Evolutionary conservation across 2,113 vertebrate genomes (phyloP), one percentile per base, ranked within the genome.

Genomic region (Paradoxurus hermaphroditus): DNA sequence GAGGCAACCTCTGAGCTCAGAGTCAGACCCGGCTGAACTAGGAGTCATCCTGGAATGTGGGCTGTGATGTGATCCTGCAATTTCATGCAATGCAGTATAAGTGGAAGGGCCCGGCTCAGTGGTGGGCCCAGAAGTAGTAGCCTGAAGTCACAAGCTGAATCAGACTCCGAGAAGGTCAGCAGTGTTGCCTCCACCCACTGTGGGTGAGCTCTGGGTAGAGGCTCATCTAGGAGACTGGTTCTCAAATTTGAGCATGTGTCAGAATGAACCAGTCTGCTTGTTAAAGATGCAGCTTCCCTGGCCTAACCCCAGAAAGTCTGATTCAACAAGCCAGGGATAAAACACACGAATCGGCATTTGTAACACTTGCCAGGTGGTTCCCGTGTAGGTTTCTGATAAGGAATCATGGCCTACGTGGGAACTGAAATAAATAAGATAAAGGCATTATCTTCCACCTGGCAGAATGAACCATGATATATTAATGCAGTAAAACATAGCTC

Each of bases 311-410:
- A 92, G 49, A 46, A 75, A 62, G 25, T 85, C 39, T 14, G 51
- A 82, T 70, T 65, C 73, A 84, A 16, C 31, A 44, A 39, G 6
- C 15, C 2, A 44, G 56, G 15, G 39, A 36, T 41, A 31, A 4
- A 46, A 67, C 36, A 29, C 85, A 93, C 10, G 89, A 83, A 89
- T 89, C 9, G 81, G 31, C 36, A 70, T 67, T 90, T 90, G 36
- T 14, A 56, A 97, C 86, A 36, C 15, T 63, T 84, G 3, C n/a
- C 46, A 25, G 9, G 16, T 5, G 36, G 92, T 44, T 70, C 39
- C 7, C 15, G 18, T 46, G 19, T 59, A 88, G 62, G 25, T 12
- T 95, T 77, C 85, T 96, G 39, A 41, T 68, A 29, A 96, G 11
- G 84, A 94, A 86, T 2, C 34, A 46, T 63, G 16, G 29, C n/a